These are phyloP conservation scores for Therioaphis trifolii DNA, from an alignment of 2,888 invertebrate species.

Conservation along the genomic window DNA sequence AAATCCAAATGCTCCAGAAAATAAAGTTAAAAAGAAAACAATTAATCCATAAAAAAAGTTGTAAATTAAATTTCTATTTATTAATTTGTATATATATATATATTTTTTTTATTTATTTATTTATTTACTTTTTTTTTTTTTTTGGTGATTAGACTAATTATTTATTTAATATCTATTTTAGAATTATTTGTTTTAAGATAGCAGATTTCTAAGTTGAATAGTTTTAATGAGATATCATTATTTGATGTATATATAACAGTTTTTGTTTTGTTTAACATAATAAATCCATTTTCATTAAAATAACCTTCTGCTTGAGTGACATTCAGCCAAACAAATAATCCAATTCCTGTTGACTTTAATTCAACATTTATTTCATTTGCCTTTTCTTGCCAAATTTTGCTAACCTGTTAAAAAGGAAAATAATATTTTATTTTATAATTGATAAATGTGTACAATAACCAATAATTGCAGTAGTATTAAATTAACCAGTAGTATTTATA, in stretches of 20 bases:
- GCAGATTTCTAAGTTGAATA: conserved; percentile 41
- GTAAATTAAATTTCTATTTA: conserved; percentile 19
- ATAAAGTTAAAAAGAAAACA: conserved; percentile 73
- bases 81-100: conserved; percentile 25
- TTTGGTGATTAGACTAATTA: neutral
- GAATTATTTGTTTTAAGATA: conserved; percentile 44
- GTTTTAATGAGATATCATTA: conserved; percentile 23
- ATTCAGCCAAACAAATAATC: conserved; percentile 60
- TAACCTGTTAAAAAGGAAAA: conserved; percentile 28
- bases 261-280: conserved; percentile 56
- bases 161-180: neutral
- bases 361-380: conserved; percentile 38
- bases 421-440: too few relatives aligned
- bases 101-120: too few relatives aligned
- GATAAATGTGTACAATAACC: too few relatives aligned
- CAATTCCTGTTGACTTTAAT: conserved; percentile 59
- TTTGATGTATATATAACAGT: conserved; percentile 50
- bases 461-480: too few relatives aligned
- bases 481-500: too few relatives aligned
- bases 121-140: too few relatives aligned
- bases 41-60: conserved; percentile 43
- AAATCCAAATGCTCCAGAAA: conserved; percentile 86
- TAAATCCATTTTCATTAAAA: conserved; percentile 58
- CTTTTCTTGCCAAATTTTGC: conserved; percentile 37
- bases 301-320: conserved; percentile 27